Conservation (phyloP, 1,140 invertebrate species). For the Zelostemma sp. region DNA sequence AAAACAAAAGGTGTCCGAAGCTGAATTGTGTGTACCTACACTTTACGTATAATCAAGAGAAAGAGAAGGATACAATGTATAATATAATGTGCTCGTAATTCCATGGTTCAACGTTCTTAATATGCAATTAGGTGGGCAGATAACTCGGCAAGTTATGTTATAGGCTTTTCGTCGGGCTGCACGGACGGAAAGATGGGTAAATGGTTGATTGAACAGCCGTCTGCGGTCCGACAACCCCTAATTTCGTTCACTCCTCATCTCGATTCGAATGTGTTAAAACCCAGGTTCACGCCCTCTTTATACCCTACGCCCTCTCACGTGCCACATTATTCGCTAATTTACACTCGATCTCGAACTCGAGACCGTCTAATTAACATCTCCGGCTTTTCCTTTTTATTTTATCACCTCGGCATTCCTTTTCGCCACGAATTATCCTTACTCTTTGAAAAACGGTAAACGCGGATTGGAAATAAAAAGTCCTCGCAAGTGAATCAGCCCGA, state of each 20-base stretch:
- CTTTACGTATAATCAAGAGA: conserved; percentile 27
- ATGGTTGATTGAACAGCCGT: conserved; percentile 37
- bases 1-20: too few species aligned
- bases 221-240: conserved; percentile 42
- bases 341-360: conserved; percentile 8
- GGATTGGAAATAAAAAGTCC: too few species aligned
- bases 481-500: too few species aligned
- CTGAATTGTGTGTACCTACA: too few species aligned
- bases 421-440: too few species aligned
- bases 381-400: background rate
- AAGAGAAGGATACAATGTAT: conserved; percentile 28
- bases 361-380: conserved; percentile 19
- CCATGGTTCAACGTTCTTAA: conserved; percentile 57
- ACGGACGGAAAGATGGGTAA: conserved; percentile 34
- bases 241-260: conserved; percentile 41
- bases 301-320: conserved; percentile 5
- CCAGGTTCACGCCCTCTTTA: conserved; percentile 38
- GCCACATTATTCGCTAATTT: conserved; percentile 21
- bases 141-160: conserved; percentile 44
- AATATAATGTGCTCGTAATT: conserved; percentile 51
- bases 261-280: conserved; percentile 30
- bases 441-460: too few species aligned
- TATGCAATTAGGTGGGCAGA: conserved; percentile 38
- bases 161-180: conserved; percentile 36
- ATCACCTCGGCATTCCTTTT: background rate